Base-by-base conservation (phyloP, 2,888 invertebrate genomes). In the Theretra japonica region DNA sequence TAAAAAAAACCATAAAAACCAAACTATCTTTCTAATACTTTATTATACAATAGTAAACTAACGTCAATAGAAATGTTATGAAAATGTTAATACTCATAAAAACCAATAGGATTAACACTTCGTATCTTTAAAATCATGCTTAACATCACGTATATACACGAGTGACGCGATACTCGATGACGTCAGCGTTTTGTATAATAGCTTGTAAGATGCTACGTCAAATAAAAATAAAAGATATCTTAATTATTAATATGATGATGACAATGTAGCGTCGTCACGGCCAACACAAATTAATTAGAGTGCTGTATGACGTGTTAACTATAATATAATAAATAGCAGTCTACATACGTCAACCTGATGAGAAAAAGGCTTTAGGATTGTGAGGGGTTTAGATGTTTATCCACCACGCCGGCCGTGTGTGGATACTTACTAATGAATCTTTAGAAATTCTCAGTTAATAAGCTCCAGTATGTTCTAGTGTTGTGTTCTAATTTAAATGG, bases 81-180 rank as follows among this genome's bases (percentile, higher is more conserved):
- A 62, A 3, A 7, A 8, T 41, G 21, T 62, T 21, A 21, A 59
- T 30, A 17, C 33, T 11, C 8, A 15, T 62, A 41, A 33, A 62
- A 8, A 21, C 15, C 4, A 7, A 11, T 60, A 53, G 30, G 53
- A 70, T 56, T 53, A 53, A 60, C 23, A 15, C n/a, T n/a, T 4
- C 21, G 4, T 56, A 70, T 30, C 8, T 70, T 30, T 28, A 41
- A 56, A 59, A 70, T 75, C 78, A 75, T 79, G 78, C 50, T 58
- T 28, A 75, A 72, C 72, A 79, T 80, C 80, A 80, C 79, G 78
- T 80, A 80, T 80, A 80, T 73, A 57, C 75, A 72, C 53, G 70
- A 59, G 58, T 53, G 28, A 53, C 59, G 41, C n/a, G 58, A 30
- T 17, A 69, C n/a, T n/a, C n/a, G 53, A 69, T 57, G 58, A 69